Evolutionary conservation across 2,113 vertebrate genomes (phyloP).

Genomic region (Salvator merianae): DNA sequence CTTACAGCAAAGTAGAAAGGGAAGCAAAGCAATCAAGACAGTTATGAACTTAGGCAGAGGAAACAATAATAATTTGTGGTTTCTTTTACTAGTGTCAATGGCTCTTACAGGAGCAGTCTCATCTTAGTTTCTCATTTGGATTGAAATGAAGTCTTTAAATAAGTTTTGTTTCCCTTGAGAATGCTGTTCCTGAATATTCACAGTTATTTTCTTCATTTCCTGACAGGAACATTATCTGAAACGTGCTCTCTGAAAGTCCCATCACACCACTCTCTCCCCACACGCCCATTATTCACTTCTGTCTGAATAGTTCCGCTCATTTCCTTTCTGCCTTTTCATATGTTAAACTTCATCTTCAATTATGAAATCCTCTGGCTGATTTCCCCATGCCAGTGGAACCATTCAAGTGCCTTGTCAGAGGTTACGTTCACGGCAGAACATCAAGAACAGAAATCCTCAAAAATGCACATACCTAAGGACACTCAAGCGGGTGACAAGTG

Average conservation of each 20-base stretch:
- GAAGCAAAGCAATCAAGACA: neutral
- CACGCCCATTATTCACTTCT: conserved; percentile 21
- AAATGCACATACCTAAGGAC: neutral
- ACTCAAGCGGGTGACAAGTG: conserved; percentile 17
- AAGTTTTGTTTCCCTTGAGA: neutral
- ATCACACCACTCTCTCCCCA: conserved; percentile 27
- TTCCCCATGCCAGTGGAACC: conserved; percentile 21
- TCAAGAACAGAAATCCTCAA: conserved; percentile 27
- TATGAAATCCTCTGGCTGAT: conserved; percentile 30
- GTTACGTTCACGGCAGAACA: conserved; percentile 9
- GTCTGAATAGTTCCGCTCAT: conserved; percentile 30
- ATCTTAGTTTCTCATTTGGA: neutral
- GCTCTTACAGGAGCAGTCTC: conserved; percentile 28
- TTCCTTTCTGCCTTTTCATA: conserved; percentile 20
- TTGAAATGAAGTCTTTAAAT: conserved; percentile 22
- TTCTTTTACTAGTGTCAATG: neutral
- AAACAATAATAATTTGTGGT: neutral
- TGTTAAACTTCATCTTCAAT: conserved; percentile 37
- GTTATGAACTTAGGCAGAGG: neutral
- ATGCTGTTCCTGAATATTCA: conserved; percentile 25
- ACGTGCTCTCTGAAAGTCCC: neutral
- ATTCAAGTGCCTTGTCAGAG: conserved; percentile 42
- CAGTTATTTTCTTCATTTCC: neutral
- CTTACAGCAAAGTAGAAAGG: neutral
- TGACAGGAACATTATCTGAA: conserved; percentile 33